Evolutionary conservation across 2,888 invertebrate genomes (phyloP).

Genomic region (Latrodectus elegans): DNA sequence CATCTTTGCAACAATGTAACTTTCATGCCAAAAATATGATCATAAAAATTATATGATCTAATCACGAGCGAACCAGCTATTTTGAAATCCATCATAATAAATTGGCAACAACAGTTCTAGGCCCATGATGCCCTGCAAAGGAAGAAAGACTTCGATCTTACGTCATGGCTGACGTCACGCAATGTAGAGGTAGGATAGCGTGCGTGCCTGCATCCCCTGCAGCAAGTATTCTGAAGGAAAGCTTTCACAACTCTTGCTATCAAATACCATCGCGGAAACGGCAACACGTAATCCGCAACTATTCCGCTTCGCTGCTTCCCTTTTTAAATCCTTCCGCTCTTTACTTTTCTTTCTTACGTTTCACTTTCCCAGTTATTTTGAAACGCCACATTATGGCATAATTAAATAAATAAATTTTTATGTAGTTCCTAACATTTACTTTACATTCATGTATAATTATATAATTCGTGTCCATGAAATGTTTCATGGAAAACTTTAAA

Average conservation of each 20-base stretch:
- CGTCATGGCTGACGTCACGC: conserved; percentile 62
- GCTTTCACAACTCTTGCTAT: conserved; percentile 37
- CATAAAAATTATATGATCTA: no score
- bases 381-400: no score
- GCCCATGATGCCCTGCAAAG: conserved; percentile 9
- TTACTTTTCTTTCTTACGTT: not conserved
- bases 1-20: no score
- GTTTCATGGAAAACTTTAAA: no score
- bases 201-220: conserved; percentile 58
- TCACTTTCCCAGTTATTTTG: not conserved
- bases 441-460: no score
- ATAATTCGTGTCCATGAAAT: no score
- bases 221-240: conserved; percentile 10
- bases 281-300: conserved; percentile 54
- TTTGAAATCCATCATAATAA: conserved; percentile 37
- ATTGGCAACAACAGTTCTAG: conserved; percentile 51
- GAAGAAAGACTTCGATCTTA: conserved; percentile 37
- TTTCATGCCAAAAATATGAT: no score
- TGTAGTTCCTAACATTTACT: no score
- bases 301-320: conserved; percentile 9
- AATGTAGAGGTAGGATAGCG: conserved; percentile 22
- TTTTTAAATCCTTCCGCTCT: not conserved
- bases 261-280: conserved; percentile 27
- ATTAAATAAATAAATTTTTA: no score
- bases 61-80: conserved; percentile 18